phyloP scores from a whole-genome alignment of 2,888 invertebrate genomes.

The Aphidoletes aphidimyza region DNA sequence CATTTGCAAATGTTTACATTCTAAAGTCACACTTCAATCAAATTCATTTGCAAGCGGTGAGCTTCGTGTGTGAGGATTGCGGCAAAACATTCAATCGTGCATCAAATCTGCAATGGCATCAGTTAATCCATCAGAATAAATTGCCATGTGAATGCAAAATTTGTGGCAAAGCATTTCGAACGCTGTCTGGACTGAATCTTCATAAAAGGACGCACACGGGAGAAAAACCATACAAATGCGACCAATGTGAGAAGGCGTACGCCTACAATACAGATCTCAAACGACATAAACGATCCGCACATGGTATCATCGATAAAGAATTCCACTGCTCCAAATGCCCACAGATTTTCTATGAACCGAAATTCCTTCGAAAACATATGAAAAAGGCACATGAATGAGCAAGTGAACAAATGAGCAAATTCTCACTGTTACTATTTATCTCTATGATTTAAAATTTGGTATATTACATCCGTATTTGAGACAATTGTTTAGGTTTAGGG shows the following conservation, averaged over 20 bases:
- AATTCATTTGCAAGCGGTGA: background rate
- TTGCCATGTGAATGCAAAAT: background rate
- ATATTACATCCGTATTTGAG: no score
- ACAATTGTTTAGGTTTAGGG: no score
- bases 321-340: background rate
- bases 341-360: constrained; percentile 15
- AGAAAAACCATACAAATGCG: background rate
- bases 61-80: background rate
- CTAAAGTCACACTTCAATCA: constrained; percentile 1
- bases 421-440: no score
- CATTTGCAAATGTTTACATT: constrained; percentile 24
- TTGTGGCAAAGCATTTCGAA: constrained; percentile 15
- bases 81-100: background rate
- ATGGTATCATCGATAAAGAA: constrained; percentile 13
- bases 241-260: constrained; percentile 21
- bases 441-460: no score
- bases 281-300: background rate
- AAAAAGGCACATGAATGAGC: background rate
- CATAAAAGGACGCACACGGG: constrained; percentile 28
- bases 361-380: constrained; percentile 43
- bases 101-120: constrained; percentile 8
- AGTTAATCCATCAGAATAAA: constrained; percentile 23
- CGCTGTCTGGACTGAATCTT: background rate
- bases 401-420: no score
- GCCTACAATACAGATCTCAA: constrained; percentile 13